Percentiles rank a stretch among this genome's conserved stretches.
phyloP scores from a whole-genome alignment of 2,113 vertebrate genomes.

The Porphyrio hochstetteri region DNA sequence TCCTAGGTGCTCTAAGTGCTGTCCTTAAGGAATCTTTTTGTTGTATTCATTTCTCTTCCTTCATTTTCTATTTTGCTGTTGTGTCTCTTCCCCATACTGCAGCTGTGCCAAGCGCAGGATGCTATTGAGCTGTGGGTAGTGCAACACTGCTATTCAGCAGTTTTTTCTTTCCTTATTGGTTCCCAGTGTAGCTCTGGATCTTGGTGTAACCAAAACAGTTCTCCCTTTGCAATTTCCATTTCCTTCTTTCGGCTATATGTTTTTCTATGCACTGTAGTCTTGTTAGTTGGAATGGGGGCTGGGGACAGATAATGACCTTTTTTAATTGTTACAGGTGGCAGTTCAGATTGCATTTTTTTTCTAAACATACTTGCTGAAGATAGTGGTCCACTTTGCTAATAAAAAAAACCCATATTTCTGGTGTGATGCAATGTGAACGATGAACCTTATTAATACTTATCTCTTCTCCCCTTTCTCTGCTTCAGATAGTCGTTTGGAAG shows the following conservation, averaged over 20 bases:
- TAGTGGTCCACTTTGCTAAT: neutral
- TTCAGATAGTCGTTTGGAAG: constrained; percentile 96
- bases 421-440: neutral
- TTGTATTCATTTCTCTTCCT: neutral
- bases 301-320: neutral
- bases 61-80: neutral
- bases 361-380: neutral
- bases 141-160: neutral
- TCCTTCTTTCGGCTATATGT: neutral
- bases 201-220: neutral
- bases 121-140: neutral
- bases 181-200: neutral
- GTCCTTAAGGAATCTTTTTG: neutral
- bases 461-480: constrained; percentile 46
- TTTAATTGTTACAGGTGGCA: neutral
- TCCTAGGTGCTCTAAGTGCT: neutral
- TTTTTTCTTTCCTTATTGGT: neutral
- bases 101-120: neutral
- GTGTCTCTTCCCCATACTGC: neutral
- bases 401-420: neutral
- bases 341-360: neutral
- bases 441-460: constrained; percentile 25
- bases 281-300: neutral
- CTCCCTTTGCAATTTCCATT: neutral
- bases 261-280: neutral